Percentiles rank a stretch among this genome's conserved stretches.
Conservation (phyloP, 2,888 invertebrate genomes). For the Lasioglossum marginatum region DNA sequence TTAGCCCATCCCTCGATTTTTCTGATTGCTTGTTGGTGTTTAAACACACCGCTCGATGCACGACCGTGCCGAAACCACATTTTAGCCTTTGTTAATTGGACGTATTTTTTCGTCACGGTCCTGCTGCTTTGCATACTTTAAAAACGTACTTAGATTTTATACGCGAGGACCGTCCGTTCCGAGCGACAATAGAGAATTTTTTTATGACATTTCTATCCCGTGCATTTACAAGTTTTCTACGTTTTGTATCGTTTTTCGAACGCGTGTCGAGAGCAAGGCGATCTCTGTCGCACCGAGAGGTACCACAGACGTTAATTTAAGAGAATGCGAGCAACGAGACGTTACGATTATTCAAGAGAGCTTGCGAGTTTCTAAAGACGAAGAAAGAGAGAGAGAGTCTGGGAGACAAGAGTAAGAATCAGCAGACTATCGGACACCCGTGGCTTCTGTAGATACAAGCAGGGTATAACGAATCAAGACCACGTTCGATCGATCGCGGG, state of each 20-base stretch:
- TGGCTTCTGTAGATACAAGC: conserved; percentile 80
- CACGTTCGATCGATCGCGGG: conserved; percentile 62
- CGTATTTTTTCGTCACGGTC: neutral
- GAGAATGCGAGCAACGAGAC: conserved; percentile 36
- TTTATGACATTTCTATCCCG: conserved; percentile 36
- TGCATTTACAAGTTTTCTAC: conserved; percentile 44
- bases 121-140: conserved; percentile 9
- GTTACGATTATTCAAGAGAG: conserved; percentile 18
- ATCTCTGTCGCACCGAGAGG: conserved; percentile 27
- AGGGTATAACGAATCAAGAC: conserved; percentile 79
- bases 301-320: conserved; percentile 17
- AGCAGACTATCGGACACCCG: conserved; percentile 18
- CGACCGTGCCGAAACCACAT: neutral
- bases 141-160: conserved; percentile 48
- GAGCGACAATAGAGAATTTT: conserved; percentile 40
- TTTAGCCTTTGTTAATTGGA: neutral
- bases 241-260: conserved; percentile 25
- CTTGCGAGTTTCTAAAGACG: neutral
- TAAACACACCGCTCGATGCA: neutral
- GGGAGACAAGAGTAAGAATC: neutral
- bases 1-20: neutral
- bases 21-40: neutral
- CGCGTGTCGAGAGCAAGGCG: neutral
- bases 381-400: neutral
- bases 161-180: conserved; percentile 47